Evolutionary conservation across 2,113 vertebrate species (phyloP).

Genomic region (Sceloporus undulatus): DNA sequence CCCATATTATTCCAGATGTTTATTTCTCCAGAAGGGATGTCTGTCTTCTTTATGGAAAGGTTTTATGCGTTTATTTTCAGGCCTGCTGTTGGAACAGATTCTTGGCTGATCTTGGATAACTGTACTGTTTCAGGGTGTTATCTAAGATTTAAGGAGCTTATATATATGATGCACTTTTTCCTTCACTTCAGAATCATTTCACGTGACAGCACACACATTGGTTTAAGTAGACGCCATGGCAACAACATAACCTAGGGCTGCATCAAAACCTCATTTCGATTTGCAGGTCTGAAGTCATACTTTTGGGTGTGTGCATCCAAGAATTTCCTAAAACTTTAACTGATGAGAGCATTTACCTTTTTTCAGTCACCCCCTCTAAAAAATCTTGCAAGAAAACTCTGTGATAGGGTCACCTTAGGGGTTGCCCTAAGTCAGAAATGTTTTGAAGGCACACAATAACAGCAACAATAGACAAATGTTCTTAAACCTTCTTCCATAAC

Average conservation of each 20-base stretch:
- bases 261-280: neutral
- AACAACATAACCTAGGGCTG: neutral
- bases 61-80: conserved; percentile 10
- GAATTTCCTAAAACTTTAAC: neutral
- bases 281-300: neutral
- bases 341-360: neutral
- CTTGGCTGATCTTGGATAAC: conserved; percentile 10
- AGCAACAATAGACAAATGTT: too few relatives aligned
- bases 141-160: conserved; percentile 1
- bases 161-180: conserved; percentile 1
- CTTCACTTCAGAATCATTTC: conserved; percentile 3
- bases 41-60: conserved; percentile 19
- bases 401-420: too few relatives aligned
- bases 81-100: conserved; percentile 24
- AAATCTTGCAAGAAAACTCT: neutral
- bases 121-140: neutral
- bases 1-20: neutral
- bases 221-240: neutral
- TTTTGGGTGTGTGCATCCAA: neutral
- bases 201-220: neutral
- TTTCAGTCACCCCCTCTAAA: too few relatives aligned
- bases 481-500: too few relatives aligned
- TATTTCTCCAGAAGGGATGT: conserved; percentile 2
- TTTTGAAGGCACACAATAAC: too few relatives aligned
- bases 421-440: too few relatives aligned